Percentiles rank a stretch among this genome's conserved stretches.
Conservation (phyloP, 2,888 invertebrate species). For the Aspidiotus rigidus region DNA sequence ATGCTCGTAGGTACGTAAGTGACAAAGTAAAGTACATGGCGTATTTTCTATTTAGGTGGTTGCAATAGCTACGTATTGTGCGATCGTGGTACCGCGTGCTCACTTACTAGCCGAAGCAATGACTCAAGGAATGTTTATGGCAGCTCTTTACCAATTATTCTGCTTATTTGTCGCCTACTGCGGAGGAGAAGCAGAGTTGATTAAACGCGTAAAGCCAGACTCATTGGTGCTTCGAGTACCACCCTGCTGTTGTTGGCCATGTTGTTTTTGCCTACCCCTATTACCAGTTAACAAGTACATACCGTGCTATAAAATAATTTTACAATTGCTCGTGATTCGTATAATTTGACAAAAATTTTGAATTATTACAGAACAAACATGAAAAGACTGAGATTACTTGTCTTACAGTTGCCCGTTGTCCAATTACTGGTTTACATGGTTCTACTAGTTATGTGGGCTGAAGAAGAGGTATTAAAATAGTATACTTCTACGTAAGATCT, state of each 20-base stretch:
- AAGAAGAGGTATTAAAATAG: slow-evolving; percentile 50
- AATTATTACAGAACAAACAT: slow-evolving; percentile 49
- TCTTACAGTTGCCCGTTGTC: slow-evolving; percentile 60
- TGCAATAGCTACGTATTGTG: slow-evolving; percentile 50
- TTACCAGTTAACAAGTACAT: slow-evolving; percentile 50
- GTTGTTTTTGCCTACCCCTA: slow-evolving; percentile 52
- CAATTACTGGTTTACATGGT: slow-evolving; percentile 55
- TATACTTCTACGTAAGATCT: no score
- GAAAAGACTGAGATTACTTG: slow-evolving; percentile 50
- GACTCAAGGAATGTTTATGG: slow-evolving; percentile 59
- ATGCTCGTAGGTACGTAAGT: not conserved
- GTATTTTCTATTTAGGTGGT: slow-evolving; percentile 47
- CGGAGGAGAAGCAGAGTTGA: slow-evolving; percentile 53
- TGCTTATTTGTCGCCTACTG: slow-evolving; percentile 57
- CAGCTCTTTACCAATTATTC: slow-evolving; percentile 60
- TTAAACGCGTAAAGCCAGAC: slow-evolving; percentile 51
- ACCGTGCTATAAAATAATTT: not conserved
- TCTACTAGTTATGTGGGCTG: slow-evolving; percentile 54
- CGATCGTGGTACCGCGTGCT: slow-evolving; percentile 54
- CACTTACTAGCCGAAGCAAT: slow-evolving; percentile 58
- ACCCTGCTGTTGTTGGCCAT: slow-evolving; percentile 68
- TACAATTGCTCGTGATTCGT: no score
- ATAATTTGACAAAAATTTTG: not conserved
- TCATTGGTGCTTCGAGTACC: slow-evolving; percentile 53
- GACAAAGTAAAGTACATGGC: not conserved